Base-by-base conservation (phyloP, 1,140 invertebrate species). In the Myzus persicae region DNA sequence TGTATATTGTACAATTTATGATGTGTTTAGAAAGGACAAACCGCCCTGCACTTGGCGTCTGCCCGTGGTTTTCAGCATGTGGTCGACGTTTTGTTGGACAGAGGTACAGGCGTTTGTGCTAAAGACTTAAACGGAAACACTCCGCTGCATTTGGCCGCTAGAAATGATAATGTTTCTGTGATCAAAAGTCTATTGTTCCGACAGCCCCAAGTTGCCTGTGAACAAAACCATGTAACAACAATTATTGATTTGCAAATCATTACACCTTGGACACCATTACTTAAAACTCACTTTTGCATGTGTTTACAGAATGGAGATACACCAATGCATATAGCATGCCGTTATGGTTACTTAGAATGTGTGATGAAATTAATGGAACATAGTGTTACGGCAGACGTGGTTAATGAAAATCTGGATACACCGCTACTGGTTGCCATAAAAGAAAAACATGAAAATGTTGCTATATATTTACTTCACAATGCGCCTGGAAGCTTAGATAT, bases 371-470 rank as follows among this genome's bases (percentile, higher is more conserved):
- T 93, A 85, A 22, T 85, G 26, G 91, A 93, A 51, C n/a, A 93
- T 20, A 85, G 22, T 48, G 54, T 22, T 22, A 85, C 81, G n/a
- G 31, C 24, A 22, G 81, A 93, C 14, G 4, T 85, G 1, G 46
- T 84, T 51, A 93, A 93, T 42, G 24, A 85, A n/a, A 93, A 93
- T 93, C 11, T 85, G 2, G 44, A 93, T 85, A 93, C 91, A 51
- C 91, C 91, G 6, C 14, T 93, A 1, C 20, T 54, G 18, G 81
- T 93, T 26, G 91, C 91, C 36, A 93, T 93, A 40, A 36, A 44
- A 48, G 91, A 93, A 51, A 93, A 93, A 93, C 67, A 93, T 31
- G 91, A 85, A 85, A 40, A 93, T 84, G 36, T 93, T 85, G 91
- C 76, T 0, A 51, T 93, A 51, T 84, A 84, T 85, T 48, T 93